Evolutionary conservation across 2,797 vertebrate species (phyloP).

Genomic region (Poeciliopsis infans): DNA sequence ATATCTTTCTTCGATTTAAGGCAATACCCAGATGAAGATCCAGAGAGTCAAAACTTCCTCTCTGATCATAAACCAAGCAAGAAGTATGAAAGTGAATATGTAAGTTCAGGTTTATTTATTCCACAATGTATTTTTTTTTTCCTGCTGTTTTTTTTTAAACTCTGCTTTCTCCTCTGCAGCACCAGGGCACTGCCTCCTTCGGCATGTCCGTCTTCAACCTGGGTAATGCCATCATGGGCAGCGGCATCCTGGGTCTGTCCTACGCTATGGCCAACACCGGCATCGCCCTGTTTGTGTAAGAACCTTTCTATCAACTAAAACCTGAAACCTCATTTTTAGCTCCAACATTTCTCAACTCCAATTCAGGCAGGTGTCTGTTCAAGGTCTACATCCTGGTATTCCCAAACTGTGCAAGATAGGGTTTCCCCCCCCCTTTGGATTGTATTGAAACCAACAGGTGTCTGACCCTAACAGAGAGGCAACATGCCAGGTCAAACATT

Average conservation of each 20-base stretch:
- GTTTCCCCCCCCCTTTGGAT: not conserved
- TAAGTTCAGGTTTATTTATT: conserved; percentile 76
- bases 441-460: conserved; percentile 4
- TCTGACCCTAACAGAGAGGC: conserved; percentile 22
- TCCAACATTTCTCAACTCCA: not conserved
- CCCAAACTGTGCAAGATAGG: not conserved
- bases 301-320: not conserved
- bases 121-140: no score
- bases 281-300: conserved; percentile 98
- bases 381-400: conserved; percentile 19
- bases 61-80: conserved; percentile 86
- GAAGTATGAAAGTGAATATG: conserved; percentile 97
- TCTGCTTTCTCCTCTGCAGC: conserved; percentile 72
- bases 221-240: conserved; percentile 99
- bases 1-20: conserved; percentile 64
- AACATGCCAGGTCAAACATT: conserved; percentile 32
- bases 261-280: conserved; percentile 99
- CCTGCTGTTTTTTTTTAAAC: not conserved
- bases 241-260: conserved; percentile 96
- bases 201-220: conserved; percentile 99
- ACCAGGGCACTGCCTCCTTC: conserved; percentile 93
- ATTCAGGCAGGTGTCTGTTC: conserved; percentile 23
- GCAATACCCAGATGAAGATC: conserved; percentile 86
- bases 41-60: conserved; percentile 95
- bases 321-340: not conserved